A percentile compares a stretch with the other conserved stretches of the same genome.
Conservation (phyloP, 1,140 invertebrate genomes). For the Caenorhabditis latens region DNA sequence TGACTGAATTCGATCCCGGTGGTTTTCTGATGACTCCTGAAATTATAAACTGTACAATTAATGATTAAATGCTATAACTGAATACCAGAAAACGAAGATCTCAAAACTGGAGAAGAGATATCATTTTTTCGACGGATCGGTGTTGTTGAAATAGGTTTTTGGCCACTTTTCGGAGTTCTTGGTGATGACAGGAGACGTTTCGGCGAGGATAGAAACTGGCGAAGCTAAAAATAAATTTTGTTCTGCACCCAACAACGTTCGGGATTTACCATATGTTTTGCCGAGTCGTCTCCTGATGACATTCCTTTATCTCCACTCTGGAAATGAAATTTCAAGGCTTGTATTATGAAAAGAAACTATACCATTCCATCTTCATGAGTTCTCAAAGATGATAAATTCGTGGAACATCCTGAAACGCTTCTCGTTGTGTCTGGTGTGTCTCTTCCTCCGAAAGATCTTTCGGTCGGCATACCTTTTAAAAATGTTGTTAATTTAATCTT, state of each 20-base stretch:
- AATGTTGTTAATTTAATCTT: not conserved
- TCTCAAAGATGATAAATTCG: not conserved
- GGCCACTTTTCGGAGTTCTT: not conserved
- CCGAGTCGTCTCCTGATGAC: conserved; percentile 1
- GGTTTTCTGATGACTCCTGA: not conserved
- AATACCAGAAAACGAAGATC: conserved; percentile 23
- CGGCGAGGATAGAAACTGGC: not conserved
- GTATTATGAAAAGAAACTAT: not conserved
- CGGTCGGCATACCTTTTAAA: not conserved
- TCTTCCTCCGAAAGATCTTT: conserved; percentile 21
- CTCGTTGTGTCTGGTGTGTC: conserved; percentile 31
- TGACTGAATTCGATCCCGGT: not conserved
- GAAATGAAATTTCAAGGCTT: not conserved
- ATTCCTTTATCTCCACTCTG: not conserved
- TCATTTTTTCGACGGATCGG: conserved; percentile 11
- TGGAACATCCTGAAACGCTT: conserved; percentile 34
- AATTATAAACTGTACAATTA: not conserved
- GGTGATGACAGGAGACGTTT: not conserved
- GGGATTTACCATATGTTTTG: not conserved
- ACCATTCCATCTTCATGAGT: not conserved
- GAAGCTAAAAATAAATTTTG: not conserved
- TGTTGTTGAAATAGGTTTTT: not conserved
- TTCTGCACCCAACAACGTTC: no score
- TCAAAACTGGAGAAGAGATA: conserved; percentile 2
- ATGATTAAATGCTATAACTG: not conserved